Base-by-base conservation (phyloP, 1,140 invertebrate genomes). In the Bombus superbus region DNA sequence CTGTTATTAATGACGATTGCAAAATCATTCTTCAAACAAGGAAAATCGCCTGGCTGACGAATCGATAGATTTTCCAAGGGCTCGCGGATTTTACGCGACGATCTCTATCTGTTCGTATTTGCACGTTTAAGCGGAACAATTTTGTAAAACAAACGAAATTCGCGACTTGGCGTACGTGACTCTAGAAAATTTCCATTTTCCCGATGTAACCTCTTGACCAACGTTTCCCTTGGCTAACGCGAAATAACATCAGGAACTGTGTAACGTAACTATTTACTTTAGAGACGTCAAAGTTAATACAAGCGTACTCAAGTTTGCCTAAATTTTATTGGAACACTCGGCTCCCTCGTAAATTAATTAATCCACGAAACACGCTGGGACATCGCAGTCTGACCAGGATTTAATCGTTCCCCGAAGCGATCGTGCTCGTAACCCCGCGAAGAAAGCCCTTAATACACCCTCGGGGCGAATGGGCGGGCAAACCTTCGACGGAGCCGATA, bases 351-450 rank as follows among this genome's bases (percentile, higher is more conserved):
- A 25, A 75, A 75, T 53, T 75, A 75, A 75, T 75, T 53, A 75
- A 75, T 75, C 44, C n/a, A 53, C 44, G 42, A 25, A 53, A 22
- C 42, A 44, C 28, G 40, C 6, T 18, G 15, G 4, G n/a, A n/a
- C 28, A 5, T 73, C 72, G 42, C 25, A 9, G 74, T 28, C 57
- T 62, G 74, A 38, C 74, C 32, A 28, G 32, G 42, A 38, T 77
- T 77, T 77, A 77, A 77, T 77, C 53, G 53, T 53, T 74, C 18
- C 32, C 73, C 40, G 73, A 53, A 25, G 73, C 73, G 32, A 53
- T 32, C 73, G 42, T 25, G 72, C 42, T 47, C 42, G 72, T 22
- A 74, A 53, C 9, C 73, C 73, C 42, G 73, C 44, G 73, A 74
- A 44, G 73, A 35, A 53, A 74, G 32, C 73, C 35, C n/a, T 75